phyloP scores from a whole-genome alignment of 2,113 vertebrate species.

The Tyto alba region DNA sequence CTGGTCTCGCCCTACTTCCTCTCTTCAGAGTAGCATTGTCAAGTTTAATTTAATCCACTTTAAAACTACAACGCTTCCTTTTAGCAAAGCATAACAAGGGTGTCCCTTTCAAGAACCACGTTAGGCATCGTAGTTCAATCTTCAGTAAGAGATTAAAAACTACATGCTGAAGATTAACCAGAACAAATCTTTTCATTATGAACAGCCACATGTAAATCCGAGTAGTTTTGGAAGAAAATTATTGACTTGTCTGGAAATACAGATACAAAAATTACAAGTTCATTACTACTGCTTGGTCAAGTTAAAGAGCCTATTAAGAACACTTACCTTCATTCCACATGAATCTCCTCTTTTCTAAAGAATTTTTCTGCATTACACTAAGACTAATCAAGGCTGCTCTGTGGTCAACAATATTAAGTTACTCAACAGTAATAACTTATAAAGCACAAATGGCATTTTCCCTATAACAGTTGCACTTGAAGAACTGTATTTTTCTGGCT shows the following conservation, averaged over 20 bases:
- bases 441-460: background rate
- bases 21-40: background rate
- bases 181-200: conserved; percentile 6
- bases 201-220: background rate
- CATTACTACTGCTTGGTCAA: conserved; percentile 3
- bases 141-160: background rate
- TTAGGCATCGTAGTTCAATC: background rate
- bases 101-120: background rate
- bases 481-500: background rate
- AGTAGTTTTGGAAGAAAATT: conserved; percentile 1
- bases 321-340: background rate
- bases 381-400: background rate
- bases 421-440: background rate
- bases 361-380: background rate
- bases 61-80: background rate
- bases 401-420: background rate
- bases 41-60: background rate
- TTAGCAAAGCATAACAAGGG: background rate
- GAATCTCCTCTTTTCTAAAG: background rate
- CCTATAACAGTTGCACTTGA: background rate
- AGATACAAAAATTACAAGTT: background rate
- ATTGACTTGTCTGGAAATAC: background rate
- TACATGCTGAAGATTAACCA: background rate
- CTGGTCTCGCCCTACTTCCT: background rate
- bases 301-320: background rate